phyloP scores from a whole-genome alignment of 2,113 vertebrate genomes.

The Corythaixoides concolor region DNA sequence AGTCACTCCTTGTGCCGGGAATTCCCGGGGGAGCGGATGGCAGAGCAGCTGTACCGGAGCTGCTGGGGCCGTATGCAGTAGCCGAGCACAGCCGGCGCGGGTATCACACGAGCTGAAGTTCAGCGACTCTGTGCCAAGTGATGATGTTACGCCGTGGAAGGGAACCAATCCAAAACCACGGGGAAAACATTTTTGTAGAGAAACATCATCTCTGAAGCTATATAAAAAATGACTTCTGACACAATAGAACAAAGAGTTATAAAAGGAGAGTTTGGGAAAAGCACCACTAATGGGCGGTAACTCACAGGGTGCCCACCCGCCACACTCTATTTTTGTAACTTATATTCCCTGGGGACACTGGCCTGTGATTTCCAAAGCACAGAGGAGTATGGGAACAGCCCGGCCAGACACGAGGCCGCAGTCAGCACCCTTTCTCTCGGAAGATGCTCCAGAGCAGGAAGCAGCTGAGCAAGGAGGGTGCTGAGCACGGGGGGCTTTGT shows the following conservation, averaged over 20 bases:
- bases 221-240: neutral
- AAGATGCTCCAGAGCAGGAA: neutral
- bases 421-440: rapidly evolving
- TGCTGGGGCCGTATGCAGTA: rapidly evolving
- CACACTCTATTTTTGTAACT: neutral
- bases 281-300: neutral
- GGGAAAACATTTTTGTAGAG: slow-evolving; percentile 14
- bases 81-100: rapidly evolving
- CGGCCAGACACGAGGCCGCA: neutral
- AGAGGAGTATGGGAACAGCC: neutral
- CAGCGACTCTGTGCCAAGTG: neutral
- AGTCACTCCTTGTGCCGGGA: rapidly evolving
- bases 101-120: neutral
- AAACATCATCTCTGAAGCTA: neutral
- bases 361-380: neutral
- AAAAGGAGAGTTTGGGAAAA: slow-evolving; percentile 32
- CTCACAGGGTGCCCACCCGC: neutral
- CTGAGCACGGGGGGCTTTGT: neutral
- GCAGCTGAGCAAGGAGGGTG: rapidly evolving
- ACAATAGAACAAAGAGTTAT: neutral
- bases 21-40: rapidly evolving
- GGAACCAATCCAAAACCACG: neutral
- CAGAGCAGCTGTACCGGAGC: neutral
- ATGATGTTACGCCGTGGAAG: neutral
- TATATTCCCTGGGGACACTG: neutral